Percentiles rank a stretch among this genome's conserved stretches.
phyloP scores from a whole-genome alignment of 2,888 invertebrate genomes.

The Macaria notata region DNA sequence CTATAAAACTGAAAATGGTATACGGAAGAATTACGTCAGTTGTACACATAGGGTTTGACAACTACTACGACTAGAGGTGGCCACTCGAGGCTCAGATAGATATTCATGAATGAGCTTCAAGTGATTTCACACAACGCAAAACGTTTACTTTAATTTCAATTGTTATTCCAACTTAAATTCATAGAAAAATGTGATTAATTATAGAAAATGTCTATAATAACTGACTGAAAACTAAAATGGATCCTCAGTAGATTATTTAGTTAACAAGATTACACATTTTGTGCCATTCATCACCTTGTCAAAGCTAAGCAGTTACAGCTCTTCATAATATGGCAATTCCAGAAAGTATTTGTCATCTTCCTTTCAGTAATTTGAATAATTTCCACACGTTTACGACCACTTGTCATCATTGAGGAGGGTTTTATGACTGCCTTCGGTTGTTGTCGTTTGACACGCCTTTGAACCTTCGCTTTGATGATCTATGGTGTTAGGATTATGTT shows the following conservation, averaged over 20 bases:
- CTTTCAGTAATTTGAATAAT: slow-evolving; percentile 14
- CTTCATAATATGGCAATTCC: slow-evolving; percentile 1
- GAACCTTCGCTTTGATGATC: slow-evolving; percentile 4
- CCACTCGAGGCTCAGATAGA: no score
- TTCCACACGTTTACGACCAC: slow-evolving; percentile 25
- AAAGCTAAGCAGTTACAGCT: background rate
- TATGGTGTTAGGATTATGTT: background rate
- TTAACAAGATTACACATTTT: background rate
- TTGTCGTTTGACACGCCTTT: slow-evolving; percentile 11
- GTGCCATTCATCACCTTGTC: background rate
- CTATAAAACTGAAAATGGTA: slow-evolving; percentile 3
- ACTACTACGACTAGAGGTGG: no score
- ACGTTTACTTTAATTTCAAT: no score
- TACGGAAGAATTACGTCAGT: slow-evolving; percentile 4
- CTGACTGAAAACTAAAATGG: no score
- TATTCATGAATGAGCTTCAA: no score
- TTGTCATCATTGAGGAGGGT: slow-evolving; percentile 25
- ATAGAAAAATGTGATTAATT: no score
- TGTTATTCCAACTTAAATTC: no score
- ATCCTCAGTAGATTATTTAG: no score
- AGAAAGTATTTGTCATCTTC: slow-evolving; percentile 7
- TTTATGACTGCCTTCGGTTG: slow-evolving; percentile 18
- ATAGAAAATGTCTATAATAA: no score
- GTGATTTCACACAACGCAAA: no score
- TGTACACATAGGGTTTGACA: background rate